phyloP scores from a whole-genome alignment of 1,140 invertebrate species.

The Delia radicum region DNA sequence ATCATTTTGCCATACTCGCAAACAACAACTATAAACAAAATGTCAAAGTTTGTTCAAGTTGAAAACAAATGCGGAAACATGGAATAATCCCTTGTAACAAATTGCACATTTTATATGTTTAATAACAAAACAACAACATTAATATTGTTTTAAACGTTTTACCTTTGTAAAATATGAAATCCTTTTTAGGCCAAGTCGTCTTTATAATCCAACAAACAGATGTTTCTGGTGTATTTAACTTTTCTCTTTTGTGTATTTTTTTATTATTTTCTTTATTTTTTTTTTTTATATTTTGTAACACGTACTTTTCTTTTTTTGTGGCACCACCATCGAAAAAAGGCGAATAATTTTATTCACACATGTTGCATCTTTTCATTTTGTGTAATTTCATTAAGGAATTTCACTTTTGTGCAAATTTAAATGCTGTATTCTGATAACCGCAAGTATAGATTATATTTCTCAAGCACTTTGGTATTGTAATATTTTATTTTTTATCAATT shows the following conservation, averaged over 20 bases:
- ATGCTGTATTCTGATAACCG: not conserved
- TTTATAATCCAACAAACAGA: not conserved
- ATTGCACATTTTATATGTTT: not conserved
- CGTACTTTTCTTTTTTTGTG: not conserved
- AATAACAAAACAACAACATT: not conserved
- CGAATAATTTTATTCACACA: not conserved
- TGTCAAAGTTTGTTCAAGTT: not conserved
- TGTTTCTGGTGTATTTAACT: not conserved
- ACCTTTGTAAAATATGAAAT: not conserved
- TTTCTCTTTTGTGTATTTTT: not conserved
- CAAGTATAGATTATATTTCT: not conserved
- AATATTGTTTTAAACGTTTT: not conserved
- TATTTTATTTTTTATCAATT: not conserved
- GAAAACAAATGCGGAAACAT: not conserved
- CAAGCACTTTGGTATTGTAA: not conserved
- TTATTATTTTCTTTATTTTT: not conserved
- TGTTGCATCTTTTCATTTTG: not conserved
- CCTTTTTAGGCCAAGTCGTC: not conserved
- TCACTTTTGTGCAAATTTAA: not conserved
- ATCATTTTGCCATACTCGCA: not conserved
- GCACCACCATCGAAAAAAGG: not conserved
- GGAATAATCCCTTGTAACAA: not conserved
- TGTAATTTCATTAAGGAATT: not conserved
- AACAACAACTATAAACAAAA: not conserved
- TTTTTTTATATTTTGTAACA: too few species aligned